A percentile compares a stretch with the other conserved stretches of the same genome.
Evolutionary conservation across 1,140 invertebrate species (phyloP).

Genomic region (Drosophila equinoxialis): DNA sequence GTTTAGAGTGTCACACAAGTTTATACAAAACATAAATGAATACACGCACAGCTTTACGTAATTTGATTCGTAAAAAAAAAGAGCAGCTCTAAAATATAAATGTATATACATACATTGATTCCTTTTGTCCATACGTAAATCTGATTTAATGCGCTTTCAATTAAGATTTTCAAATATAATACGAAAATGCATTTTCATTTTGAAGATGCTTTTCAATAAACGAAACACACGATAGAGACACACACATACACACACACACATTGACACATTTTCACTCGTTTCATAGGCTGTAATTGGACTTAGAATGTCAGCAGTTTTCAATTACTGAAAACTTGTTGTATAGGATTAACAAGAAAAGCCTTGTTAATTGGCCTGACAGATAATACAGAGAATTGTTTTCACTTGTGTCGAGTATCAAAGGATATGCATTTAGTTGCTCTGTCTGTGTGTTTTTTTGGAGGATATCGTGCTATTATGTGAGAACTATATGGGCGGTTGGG

Average conservation of each 20-base stretch:
- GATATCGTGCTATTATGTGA: neutral
- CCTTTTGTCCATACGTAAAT: constrained; percentile 25
- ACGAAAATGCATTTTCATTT: constrained; percentile 56
- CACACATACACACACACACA: constrained; percentile 12
- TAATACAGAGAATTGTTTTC: constrained; percentile 60
- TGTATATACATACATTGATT: constrained; percentile 32
- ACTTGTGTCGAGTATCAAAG: constrained; percentile 60
- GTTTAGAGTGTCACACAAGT: constrained; percentile 60
- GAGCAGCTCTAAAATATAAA: constrained; percentile 46
- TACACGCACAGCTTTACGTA: constrained; percentile 23
- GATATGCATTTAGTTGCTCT: constrained; percentile 29
- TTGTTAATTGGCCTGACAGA: constrained; percentile 60
- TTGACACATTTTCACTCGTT: constrained; percentile 16
- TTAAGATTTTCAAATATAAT: constrained; percentile 46
- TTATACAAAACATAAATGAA: constrained; percentile 9
- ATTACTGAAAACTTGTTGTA: constrained; percentile 64
- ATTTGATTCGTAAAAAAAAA: constrained; percentile 64
- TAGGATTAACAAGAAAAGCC: constrained; percentile 53
- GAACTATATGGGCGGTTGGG: too few species aligned
- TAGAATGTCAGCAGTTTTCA: constrained; percentile 62
- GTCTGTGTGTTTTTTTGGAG: neutral
- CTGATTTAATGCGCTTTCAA: constrained; percentile 55
- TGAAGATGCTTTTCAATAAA: constrained; percentile 39
- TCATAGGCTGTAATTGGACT: constrained; percentile 58
- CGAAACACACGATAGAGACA: constrained; percentile 13